These are phyloP conservation scores for Ommatoiulus sabulosus DNA, from an alignment of 2,888 invertebrate genomes.

Conservation along the genomic window DNA sequence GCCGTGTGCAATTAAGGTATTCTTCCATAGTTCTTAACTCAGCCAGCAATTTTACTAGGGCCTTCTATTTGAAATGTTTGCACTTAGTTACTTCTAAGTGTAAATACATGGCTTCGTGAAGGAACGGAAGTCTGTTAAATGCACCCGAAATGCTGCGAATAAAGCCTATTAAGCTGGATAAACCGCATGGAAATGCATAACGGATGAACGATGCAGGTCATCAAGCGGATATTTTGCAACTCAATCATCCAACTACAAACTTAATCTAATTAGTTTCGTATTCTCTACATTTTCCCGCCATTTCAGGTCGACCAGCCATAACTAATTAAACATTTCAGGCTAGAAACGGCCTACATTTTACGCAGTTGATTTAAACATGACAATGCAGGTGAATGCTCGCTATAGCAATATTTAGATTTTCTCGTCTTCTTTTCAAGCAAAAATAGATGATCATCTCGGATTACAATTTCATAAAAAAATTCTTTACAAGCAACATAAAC, in stretches of 20 bases:
- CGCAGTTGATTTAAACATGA: neutral
- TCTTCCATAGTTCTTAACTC: neutral
- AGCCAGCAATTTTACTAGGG: neutral
- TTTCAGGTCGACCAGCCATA: neutral
- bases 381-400: neutral
- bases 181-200: neutral
- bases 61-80: neutral
- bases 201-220: neutral
- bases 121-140: neutral
- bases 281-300: neutral
- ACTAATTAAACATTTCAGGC: neutral
- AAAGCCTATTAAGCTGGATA: conserved; percentile 7
- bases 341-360: neutral
- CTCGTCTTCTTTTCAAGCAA: neutral
- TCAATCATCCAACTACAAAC: neutral
- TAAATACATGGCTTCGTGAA: neutral
- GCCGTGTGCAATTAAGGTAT: neutral
- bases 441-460: neutral
- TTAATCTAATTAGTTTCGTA: neutral
- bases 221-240: neutral
- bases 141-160: neutral
- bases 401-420: neutral
- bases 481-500: too few relatives aligned
- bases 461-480: neutral
- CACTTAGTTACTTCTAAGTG: neutral